Base-by-base conservation (phyloP, 2,113 vertebrate genomes). In the Propithecus coquereli region DNA sequence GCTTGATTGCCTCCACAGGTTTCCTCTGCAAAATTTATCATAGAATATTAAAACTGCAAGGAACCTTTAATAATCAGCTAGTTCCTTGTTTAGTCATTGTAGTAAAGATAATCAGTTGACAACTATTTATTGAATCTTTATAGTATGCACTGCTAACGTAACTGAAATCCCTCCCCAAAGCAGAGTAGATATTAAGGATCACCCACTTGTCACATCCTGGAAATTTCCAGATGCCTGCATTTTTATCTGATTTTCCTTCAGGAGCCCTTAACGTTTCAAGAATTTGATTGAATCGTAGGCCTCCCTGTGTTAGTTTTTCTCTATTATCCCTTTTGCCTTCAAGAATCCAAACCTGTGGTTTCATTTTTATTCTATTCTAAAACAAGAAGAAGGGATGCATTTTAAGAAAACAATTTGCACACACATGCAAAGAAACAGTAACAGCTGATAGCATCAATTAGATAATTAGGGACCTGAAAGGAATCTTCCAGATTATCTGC, bases 371-470 rank as follows among this genome's bases (percentile, higher is more conserved):
- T 90, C 34, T 80, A 45, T 90, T 87, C n/a, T 94, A 89, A 95
- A 93, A 66, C 14, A 76, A 92, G 13, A 82, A 81, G 27, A 87
- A 61, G 20, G n/a, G 25, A 68, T 17, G 34, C 4, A 34, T 96
- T 92, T 96, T 86, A 96, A 80, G 63, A 90, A 90, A 94, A 68
- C 14, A 66, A 11, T 70, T 96, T 96, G 94, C 61, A 96, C 45
- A 96, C 45, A 59, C 22, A 47, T 66, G 59, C 23, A 91, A 94
- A 90, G 57, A 94, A 87, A 87, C 6, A 32, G 30, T 90, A 88
- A 68, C 8, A 77, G 34, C 40, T 63, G 70, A 70, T 83, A 74
- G 37, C 23, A 95, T 92, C 84, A 71, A 66, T 94, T 81, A 57
- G 43, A 74, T 10, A 18, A 43, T 47, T 11, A 90, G 79, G 79